Base-by-base conservation (phyloP, 1,140 invertebrate genomes). In the Sycophila sp. region DNA sequence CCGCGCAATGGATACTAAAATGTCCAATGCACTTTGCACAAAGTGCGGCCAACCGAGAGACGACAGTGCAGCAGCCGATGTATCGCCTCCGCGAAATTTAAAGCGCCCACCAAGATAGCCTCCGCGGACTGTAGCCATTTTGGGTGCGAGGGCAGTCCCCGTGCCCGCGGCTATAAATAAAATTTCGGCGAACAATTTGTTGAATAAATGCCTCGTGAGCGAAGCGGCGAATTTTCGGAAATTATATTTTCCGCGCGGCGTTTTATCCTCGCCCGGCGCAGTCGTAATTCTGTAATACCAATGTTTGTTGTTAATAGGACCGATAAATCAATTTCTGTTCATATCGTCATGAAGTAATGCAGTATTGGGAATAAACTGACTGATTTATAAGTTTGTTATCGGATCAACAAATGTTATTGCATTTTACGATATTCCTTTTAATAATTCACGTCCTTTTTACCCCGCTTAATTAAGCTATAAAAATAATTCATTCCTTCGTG, bases 1-100 rank as follows among this genome's bases (percentile, higher is more conserved):
- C 28, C 65, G 4, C 65, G 65, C 65, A 66, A 66, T 66, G 64
- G 64, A 66, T 66, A 66, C 64, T 56, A 66, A 66, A 66, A 56
- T 56, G 64, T 56, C 36, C 38, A 56, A 66, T 66, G 51, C 51
- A 66, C 64, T 66, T 66, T 66, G 51, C 51, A 45, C 51, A 56
- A 66, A 56, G 64, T 66, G 64, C 51, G 51, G 64, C 64, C 36
- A 56, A 45, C 64, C 64, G 51, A 66, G 51, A 38, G 51, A 51
- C 47, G 38, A 40, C 36, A 38, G 2, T 55, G n/a, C n/a, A n/a
- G n/a, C n/a, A n/a, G 30, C 26, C 51, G 64, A 66, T 45, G 51
- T 66, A 66, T 66, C 64, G 64, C 34, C 56, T 66, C 38, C 64
- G 28, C 26, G 11, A 66, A 66, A 38, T 66, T 66, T 56, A 19